Evolutionary conservation across 2,888 invertebrate genomes (phyloP).

Genomic region (Tetropium fuscum): DNA sequence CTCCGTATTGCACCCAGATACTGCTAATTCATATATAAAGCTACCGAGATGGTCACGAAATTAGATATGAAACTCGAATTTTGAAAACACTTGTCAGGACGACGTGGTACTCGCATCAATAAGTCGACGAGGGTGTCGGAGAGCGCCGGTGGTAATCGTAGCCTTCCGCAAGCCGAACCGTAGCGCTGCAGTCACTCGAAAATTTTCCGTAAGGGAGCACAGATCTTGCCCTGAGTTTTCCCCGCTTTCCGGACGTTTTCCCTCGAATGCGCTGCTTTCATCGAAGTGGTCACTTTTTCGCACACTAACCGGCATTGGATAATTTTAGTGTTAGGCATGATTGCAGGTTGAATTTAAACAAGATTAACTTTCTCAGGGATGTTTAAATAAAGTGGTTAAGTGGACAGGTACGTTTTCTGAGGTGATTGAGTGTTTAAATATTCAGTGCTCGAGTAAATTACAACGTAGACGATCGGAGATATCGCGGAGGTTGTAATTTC

Average conservation of each 20-base stretch:
- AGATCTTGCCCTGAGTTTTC: constrained; percentile 31
- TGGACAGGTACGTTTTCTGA: not conserved
- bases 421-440: constrained; percentile 15
- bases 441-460: constrained; percentile 1
- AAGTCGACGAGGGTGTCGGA: constrained; percentile 19
- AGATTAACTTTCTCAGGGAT: not conserved
- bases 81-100: constrained; percentile 19
- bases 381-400: not conserved
- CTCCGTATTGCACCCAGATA: constrained; percentile 8
- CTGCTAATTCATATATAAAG: not conserved
- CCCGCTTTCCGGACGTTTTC: constrained; percentile 13
- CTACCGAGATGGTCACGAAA: constrained; percentile 4
- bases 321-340: not conserved
- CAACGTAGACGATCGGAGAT: not conserved
- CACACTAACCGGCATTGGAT: not conserved
- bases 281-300: not conserved
- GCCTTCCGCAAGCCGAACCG: constrained; percentile 23
- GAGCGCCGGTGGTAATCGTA: not conserved
- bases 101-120: constrained; percentile 23
- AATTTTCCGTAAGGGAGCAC: constrained; percentile 35
- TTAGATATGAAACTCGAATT: constrained; percentile 16
- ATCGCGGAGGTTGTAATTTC: constrained; percentile 1
- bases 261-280: not conserved
- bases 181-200: constrained; percentile 47
- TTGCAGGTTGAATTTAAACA: not conserved